A percentile compares a stretch with the other conserved stretches of the same genome.
Conservation (phyloP, 1,140 invertebrate species). For the Achatina immaculata region DNA sequence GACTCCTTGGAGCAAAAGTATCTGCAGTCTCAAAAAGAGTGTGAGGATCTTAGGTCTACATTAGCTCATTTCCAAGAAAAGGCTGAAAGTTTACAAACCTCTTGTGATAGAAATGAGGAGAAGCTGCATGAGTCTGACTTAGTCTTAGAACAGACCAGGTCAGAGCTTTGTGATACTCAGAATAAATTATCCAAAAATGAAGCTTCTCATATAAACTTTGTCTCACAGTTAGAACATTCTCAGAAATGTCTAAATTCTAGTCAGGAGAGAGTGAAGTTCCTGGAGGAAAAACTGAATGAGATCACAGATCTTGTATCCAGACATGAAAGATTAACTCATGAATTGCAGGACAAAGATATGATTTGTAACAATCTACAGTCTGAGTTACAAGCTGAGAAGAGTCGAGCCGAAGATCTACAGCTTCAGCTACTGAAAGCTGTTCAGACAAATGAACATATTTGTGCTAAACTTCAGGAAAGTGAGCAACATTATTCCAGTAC, state of each 20-base stretch:
- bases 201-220: not conserved
- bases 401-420: not conserved
- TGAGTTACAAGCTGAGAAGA: not conserved
- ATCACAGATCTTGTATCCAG: not conserved
- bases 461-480: not conserved
- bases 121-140: not conserved
- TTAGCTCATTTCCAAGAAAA: constrained; percentile 7
- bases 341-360: not conserved
- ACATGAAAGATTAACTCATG: not conserved
- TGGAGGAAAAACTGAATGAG: not conserved
- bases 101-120: not conserved
- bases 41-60: constrained; percentile 13
- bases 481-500: not conserved
- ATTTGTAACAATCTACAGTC: not conserved
- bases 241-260: constrained; percentile 17
- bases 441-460: not conserved
- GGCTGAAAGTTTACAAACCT: not conserved
- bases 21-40: constrained; percentile 11
- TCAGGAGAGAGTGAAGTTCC: not conserved
- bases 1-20: constrained; percentile 15
- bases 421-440: not conserved
- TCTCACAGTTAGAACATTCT: constrained; percentile 19
- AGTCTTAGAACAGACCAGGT: not conserved
- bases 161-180: not conserved
- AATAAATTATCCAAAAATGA: constrained; percentile 8